Conservation (phyloP, 2,797 vertebrate species). For the Dryobates pubescens region DNA sequence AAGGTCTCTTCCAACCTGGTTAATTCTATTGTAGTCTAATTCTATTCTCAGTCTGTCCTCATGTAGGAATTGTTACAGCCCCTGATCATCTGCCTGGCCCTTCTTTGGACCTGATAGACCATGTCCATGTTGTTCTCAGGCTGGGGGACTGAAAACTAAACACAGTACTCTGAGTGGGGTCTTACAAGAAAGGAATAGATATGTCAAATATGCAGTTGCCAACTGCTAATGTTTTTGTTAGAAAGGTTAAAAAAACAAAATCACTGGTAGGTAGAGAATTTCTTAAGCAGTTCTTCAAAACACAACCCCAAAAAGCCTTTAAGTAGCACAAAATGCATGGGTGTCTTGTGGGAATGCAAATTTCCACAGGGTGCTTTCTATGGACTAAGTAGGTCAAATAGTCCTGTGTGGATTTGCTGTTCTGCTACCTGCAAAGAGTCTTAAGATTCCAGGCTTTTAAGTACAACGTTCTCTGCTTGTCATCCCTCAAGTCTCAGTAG, state of each 20-base stretch:
- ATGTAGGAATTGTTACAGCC: too few relatives aligned
- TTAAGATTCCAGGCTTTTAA: background rate
- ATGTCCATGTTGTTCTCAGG: background rate
- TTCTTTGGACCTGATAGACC: rapidly evolving
- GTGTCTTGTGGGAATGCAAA: background rate
- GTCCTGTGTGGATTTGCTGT: background rate
- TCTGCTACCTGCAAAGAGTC: background rate
- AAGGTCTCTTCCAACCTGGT: too few relatives aligned
- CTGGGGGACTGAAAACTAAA: background rate
- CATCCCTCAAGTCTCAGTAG: background rate
- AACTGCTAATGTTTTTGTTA: background rate
- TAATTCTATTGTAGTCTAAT: too few relatives aligned
- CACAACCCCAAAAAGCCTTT: too few relatives aligned
- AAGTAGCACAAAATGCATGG: too few relatives aligned
- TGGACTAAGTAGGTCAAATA: background rate
- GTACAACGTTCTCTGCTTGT: background rate
- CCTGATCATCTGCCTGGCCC: too few relatives aligned
- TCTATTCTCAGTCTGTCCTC: too few relatives aligned
- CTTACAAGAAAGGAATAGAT: rapidly evolving
- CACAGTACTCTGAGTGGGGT: too few relatives aligned
- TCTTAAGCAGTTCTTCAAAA: background rate
- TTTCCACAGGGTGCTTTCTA: background rate
- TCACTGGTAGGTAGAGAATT: background rate
- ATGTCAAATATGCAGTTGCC: background rate
- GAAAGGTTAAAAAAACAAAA: background rate